These are phyloP conservation scores for Dynastes grantii DNA, from an alignment of 2,888 invertebrate species.

Conservation along the genomic window DNA sequence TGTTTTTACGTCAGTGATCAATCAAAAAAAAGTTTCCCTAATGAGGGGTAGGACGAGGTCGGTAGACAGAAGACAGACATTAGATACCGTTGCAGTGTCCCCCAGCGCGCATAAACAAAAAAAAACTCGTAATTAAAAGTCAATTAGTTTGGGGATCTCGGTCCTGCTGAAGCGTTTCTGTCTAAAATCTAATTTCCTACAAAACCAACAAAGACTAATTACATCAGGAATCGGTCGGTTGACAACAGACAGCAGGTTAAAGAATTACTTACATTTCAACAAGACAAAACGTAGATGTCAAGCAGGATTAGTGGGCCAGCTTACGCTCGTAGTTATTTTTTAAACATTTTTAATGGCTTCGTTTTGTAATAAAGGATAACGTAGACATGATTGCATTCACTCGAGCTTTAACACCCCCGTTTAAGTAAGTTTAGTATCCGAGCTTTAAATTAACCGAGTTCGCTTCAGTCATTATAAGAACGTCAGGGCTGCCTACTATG, in stretches of 20 bases:
- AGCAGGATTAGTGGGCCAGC: too few species aligned
- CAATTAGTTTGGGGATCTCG: conserved; percentile 27
- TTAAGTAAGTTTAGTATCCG: too few species aligned
- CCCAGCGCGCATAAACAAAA: conserved; percentile 20
- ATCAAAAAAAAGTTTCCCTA: conserved; percentile 27
- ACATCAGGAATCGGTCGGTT: not conserved
- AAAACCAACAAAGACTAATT: conserved; percentile 30
- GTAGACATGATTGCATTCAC: too few species aligned
- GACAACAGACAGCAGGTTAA: not conserved
- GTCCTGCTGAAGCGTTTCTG: conserved; percentile 5
- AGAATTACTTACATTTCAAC: conserved; percentile 1
- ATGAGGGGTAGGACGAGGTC: not conserved
- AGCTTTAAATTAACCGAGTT: too few species aligned
- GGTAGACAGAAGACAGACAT: conserved; percentile 14
- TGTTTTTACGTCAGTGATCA: not conserved
- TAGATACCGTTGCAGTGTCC: conserved; percentile 16
- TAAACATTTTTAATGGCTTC: too few species aligned
- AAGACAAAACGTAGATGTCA: not conserved
- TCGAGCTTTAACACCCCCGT: too few species aligned
- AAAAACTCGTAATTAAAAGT: conserved; percentile 31
- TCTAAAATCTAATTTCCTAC: conserved; percentile 24
- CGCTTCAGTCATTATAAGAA: too few species aligned
- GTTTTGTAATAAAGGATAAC: too few species aligned
- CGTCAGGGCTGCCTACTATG: too few species aligned
- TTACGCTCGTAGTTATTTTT: too few species aligned